A percentile compares a stretch with the other conserved stretches of the same genome.
These are phyloP conservation scores for Listrodromus nycthemerus DNA, from an alignment of 2,888 invertebrate species.

Conservation along the genomic window DNA sequence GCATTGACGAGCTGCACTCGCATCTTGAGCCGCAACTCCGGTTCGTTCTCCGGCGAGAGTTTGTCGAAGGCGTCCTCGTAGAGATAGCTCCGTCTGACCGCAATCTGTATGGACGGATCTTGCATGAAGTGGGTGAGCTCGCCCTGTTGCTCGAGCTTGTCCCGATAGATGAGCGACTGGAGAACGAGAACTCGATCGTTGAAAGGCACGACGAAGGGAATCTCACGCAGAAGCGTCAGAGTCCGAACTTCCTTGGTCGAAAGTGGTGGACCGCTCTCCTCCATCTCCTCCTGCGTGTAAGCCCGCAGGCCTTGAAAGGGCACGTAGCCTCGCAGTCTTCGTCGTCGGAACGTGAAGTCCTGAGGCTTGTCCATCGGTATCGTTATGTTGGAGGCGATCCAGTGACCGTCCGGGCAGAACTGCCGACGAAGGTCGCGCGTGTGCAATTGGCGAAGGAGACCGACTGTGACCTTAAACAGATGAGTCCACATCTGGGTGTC, in stretches of 20 bases:
- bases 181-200: conserved; percentile 94
- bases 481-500: conserved; percentile 91
- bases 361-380: conserved; percentile 86
- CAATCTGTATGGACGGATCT: conserved; percentile 91
- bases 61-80: conserved; percentile 99
- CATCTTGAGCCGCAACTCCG: conserved; percentile 93
- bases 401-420: conserved; percentile 90
- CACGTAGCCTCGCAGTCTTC: conserved; percentile 83
- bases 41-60: conserved; percentile 95
- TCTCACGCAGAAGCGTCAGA: conserved; percentile 94
- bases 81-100: conserved; percentile 95
- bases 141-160: conserved; percentile 91
- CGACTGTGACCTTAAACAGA: conserved; percentile 91
- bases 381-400: conserved; percentile 86
- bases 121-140: conserved; percentile 90
- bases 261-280: conserved; percentile 93
- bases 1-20: conserved; percentile 96
- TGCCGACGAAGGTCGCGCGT: conserved; percentile 93
- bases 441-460: conserved; percentile 92
- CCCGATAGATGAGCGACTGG: conserved; percentile 88
- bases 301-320: conserved; percentile 86
- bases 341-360: conserved; percentile 86
- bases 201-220: conserved; percentile 98
- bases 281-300: conserved; percentile 87
- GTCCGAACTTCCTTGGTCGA: conserved; percentile 95